Evolutionary conservation across 2,797 vertebrate species (phyloP), one percentile per base, ranked within the genome.

Genomic region (Gadopsis marmoratus): DNA sequence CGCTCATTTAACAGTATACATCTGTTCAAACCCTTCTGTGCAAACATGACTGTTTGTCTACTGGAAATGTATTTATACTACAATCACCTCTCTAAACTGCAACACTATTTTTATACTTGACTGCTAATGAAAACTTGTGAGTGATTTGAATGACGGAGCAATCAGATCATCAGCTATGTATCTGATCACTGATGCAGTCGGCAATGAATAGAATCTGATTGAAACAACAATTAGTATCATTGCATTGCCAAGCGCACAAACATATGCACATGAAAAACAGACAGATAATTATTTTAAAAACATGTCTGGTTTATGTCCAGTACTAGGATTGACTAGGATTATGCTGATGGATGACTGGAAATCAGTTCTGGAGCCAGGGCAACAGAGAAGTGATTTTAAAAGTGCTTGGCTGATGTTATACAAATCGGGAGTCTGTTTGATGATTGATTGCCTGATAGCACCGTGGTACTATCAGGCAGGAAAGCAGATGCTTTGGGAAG

Each of bases 181-280:
- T 89, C 82, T 88, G 86, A 88, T 86, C 75, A 5, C 74, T 73
- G 82, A 41, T 76, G 85, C 74, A 67, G 74, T 17, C 2, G 11
- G 41, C 67, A 59, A 51, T 81, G 74, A 91, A 91, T 84, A 65
- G 70, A 70, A 78, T 78, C 76, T 80, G 84, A 91, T 89, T 84
- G 74, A 83, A 92, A 83, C 69, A 45, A 60, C 75, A 86, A 48
- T 88, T 84, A 79, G 81, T 76, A 54, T 79, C 74, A 73, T 79
- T 76, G 62, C 63, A n/a, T 58, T 75, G 64, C 64, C 67, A 81
- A 47, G 62, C 43, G 3, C 53, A 26, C 45, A 56, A 29, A 64
- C 48, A 48, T 48, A 35, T 16, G 12, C 47, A 7, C 16, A 4
- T 16, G 4, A 11, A 39, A 39, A 11, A 45, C 39, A 67, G 17